phyloP scores from a whole-genome alignment of 2,888 invertebrate genomes.

The Flexamia atlantica region DNA sequence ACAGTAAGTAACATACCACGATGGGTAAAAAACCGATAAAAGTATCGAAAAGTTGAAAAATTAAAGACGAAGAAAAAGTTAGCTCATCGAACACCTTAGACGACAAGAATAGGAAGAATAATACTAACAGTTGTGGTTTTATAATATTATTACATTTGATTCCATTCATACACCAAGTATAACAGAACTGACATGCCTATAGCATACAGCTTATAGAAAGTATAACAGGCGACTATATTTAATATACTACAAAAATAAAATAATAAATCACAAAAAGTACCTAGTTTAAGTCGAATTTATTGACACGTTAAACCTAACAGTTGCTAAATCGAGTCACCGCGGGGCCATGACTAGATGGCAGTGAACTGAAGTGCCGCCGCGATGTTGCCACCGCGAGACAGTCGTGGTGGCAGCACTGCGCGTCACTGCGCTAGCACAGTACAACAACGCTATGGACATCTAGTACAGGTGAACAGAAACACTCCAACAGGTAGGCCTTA shows the following conservation, averaged over 20 bases:
- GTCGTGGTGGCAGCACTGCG: neutral
- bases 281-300: conserved; percentile 58
- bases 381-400: neutral
- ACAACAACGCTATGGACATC: conserved; percentile 58
- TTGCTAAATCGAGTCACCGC: conserved; percentile 52
- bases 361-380: conserved; percentile 47
- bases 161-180: conserved; percentile 64
- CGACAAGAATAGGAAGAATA: conserved; percentile 58
- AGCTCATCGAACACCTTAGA: conserved; percentile 29
- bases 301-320: conserved; percentile 42
- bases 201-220: conserved; percentile 63
- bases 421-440: conserved; percentile 48
- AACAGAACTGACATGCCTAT: conserved; percentile 62
- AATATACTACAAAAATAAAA: conserved; percentile 63
- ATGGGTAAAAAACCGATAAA: conserved; percentile 39
- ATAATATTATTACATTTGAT: conserved; percentile 63
- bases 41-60: conserved; percentile 20
- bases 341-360: conserved; percentile 59
- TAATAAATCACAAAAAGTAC: conserved; percentile 56
- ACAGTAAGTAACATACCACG: conserved; percentile 56
- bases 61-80: conserved; percentile 16
- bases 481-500: conserved; percentile 56
- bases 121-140: conserved; percentile 58
- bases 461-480: conserved; percentile 51
- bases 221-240: conserved; percentile 62